Base-by-base conservation (phyloP, 1,140 invertebrate species). In the Lepidurus arcticus region DNA sequence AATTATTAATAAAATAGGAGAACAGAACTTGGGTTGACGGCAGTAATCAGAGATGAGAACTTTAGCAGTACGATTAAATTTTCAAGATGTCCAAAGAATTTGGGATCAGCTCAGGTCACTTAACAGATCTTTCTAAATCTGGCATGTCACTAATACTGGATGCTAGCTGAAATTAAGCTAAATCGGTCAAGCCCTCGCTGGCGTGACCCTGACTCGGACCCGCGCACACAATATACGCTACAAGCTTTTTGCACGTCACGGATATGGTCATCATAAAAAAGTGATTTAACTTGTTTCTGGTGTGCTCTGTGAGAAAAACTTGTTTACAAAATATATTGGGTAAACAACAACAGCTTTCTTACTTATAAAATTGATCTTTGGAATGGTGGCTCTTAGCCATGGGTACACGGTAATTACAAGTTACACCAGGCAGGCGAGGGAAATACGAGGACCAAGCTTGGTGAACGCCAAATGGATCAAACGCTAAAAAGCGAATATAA, bases 141-240 rank as follows among this genome's bases (percentile, higher is more conserved):
- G 53, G 53, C 53, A 65, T 65, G 53, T 65, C 53, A 65, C 53
- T 65, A 65, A 65, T 65, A 65, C 53, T 65, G 53, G 53, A 65
- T 65, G 53, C 53, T 13, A 65, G 53, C 53, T 65, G 53, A 65
- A 13, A 65, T 34, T 21, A 65, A 65, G 53, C 53, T 65, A 65
- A 65, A n/a, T 65, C 53, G 53, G 53, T 65, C 53, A 65, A 34
- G 34, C 34, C 34, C 34, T 34, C 34, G 34, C 34, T 34, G 34
- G 34, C 53, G n/a, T 65, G 53, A 65, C 53, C 21, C 53, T 65
- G 53, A 65, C 53, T 65, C 21, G 16, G 6, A n/a, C 53, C 6
- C 21, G 16, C 16, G 16, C 53, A 65, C 53, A 65, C 53, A 65
- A 65, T 13, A 65, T 11, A 65, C 13, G 21, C 21, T 65, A 65